A percentile compares a stretch with the other conserved stretches of the same genome.
These are phyloP conservation scores for Drosophila asahinai DNA, from an alignment of 1,140 invertebrate species.

Conservation along the genomic window DNA sequence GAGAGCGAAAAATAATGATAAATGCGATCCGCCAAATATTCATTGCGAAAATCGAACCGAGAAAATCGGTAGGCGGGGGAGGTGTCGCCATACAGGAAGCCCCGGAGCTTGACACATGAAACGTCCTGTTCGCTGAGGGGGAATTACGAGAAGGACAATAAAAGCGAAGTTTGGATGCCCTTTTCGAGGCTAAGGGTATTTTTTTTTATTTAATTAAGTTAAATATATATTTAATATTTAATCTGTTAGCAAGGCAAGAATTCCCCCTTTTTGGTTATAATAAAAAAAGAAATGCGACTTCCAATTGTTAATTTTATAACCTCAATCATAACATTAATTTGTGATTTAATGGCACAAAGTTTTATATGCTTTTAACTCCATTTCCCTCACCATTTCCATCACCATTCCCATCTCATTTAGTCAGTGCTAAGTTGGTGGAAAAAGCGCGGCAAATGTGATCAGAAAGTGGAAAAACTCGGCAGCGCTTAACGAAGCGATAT, in stretches of 20 bases:
- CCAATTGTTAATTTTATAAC: not conserved
- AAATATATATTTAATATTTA: not conserved
- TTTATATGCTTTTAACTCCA: too few species aligned
- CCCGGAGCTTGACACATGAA: conserved; percentile 69
- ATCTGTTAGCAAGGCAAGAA: too few species aligned
- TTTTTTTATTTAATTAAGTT: not conserved
- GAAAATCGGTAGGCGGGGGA: conserved; percentile 7
- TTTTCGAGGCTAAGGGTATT: not conserved
- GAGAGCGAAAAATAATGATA: conserved; percentile 55
- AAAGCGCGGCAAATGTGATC: conserved; percentile 1
- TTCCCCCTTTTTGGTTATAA: too few species aligned
- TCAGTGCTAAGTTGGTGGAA: not conserved
- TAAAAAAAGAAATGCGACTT: too few species aligned
- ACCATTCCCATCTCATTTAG: not conserved
- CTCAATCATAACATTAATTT: not conserved
- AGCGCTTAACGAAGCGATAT: conserved; percentile 20
- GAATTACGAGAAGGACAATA: not conserved
- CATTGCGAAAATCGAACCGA: conserved; percentile 15
- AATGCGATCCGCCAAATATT: conserved; percentile 51
- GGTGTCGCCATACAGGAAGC: conserved; percentile 66
- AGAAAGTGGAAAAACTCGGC: conserved; percentile 29
- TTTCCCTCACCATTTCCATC: too few species aligned
- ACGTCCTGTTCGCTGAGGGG: conserved; percentile 54
- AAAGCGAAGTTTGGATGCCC: conserved; percentile 36
- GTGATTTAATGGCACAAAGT: not conserved